Percentiles rank a stretch among this genome's conserved stretches.
These are phyloP conservation scores for Bolinopsis microptera DNA, from an alignment of 37 sponge, comb jelly and placozoan species.

Conservation along the genomic window DNA sequence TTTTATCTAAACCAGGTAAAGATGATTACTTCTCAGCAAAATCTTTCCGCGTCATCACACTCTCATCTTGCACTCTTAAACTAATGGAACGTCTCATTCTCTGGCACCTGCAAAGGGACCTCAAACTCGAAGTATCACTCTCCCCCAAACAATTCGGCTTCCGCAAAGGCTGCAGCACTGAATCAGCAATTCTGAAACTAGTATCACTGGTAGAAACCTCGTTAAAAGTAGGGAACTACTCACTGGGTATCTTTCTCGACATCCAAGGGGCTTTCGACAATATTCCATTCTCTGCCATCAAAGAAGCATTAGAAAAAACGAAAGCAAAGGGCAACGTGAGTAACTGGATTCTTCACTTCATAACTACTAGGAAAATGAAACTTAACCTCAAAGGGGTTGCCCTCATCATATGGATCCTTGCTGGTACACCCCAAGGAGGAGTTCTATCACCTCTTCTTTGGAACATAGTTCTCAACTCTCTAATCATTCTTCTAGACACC, in stretches of 20 bases:
- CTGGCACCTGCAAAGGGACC: slow-evolving; percentile 41
- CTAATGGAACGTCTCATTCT: slow-evolving; percentile 37
- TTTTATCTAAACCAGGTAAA: too few species aligned
- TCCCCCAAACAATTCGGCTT: slow-evolving; percentile 57
- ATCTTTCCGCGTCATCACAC: slow-evolving; percentile 45
- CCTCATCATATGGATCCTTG: background rate
- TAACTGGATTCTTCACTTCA: slow-evolving; percentile 53
- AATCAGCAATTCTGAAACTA: slow-evolving; percentile 23
- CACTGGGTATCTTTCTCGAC: slow-evolving; percentile 44
- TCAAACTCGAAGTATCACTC: slow-evolving; percentile 17
- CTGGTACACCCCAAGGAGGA: slow-evolving; percentile 41
- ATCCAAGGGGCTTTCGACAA: slow-evolving; percentile 51
- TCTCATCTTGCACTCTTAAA: slow-evolving; percentile 23
- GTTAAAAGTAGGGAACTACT: background rate
- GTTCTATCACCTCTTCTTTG: slow-evolving; percentile 49
- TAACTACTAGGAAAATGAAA: slow-evolving; percentile 12
- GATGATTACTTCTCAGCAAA: slow-evolving; percentile 48
- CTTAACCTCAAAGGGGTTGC: slow-evolving; percentile 1
- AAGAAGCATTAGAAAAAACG: background rate
- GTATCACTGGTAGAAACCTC: background rate
- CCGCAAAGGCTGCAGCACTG: slow-evolving; percentile 31
- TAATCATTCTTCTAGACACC: background rate
- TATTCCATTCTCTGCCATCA: slow-evolving; percentile 22
- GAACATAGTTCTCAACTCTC: slow-evolving; percentile 7
- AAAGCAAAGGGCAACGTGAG: background rate